A percentile compares a stretch with the other conserved stretches of the same genome.
Evolutionary conservation across 2,888 invertebrate genomes (phyloP).

Genomic region (Tenodera sinensis): DNA sequence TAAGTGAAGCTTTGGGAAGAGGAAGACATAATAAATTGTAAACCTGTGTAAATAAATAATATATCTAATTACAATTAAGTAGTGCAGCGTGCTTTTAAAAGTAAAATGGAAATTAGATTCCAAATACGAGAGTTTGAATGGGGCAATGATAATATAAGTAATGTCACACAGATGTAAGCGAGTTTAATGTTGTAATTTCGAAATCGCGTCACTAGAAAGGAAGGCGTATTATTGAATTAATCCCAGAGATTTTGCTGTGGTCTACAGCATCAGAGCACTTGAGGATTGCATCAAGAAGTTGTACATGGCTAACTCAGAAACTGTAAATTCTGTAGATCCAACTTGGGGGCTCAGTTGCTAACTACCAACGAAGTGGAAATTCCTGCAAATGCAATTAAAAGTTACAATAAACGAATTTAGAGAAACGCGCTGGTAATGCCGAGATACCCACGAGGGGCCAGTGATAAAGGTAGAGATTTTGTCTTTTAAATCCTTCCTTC

Average conservation of each 20-base stretch:
- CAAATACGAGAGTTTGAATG: too few relatives aligned
- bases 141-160: too few relatives aligned
- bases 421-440: not conserved
- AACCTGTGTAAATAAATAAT: too few relatives aligned
- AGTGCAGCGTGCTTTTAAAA: too few relatives aligned
- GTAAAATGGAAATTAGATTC: too few relatives aligned
- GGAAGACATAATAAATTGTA: too few relatives aligned
- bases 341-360: not conserved
- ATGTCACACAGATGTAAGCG: too few relatives aligned
- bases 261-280: not conserved
- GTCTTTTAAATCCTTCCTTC: not conserved
- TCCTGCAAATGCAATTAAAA: not conserved
- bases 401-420: not conserved
- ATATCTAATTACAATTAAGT: too few relatives aligned
- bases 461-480: not conserved
- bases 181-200: too few relatives aligned
- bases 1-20: too few relatives aligned
- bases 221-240: not conserved
- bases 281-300: not conserved
- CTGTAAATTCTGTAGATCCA: not conserved
- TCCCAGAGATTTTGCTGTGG: not conserved
- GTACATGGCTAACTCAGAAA: not conserved
- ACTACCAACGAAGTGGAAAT: not conserved
- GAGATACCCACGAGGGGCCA: not conserved
- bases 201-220: not conserved